Evolutionary conservation across 92 coral and sea anemone genomes (phyloP), one percentile per base, ranked within the genome.

Genomic region (Porites cylindrica): DNA sequence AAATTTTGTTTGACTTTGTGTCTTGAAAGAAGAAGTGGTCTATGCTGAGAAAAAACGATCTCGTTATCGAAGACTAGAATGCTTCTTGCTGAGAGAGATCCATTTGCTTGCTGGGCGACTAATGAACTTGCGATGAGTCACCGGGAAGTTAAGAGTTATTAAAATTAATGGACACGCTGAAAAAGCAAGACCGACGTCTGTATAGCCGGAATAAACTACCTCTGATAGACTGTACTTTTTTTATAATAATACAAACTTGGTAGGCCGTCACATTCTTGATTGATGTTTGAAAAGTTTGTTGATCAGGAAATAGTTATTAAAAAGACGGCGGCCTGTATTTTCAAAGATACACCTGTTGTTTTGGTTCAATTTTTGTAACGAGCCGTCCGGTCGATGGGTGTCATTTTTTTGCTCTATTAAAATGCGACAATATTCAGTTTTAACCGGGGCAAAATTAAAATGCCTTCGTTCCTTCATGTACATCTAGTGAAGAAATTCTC

Each of bases 251-350:
- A 38, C 47, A 38, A 38, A 38, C 47, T 38, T 38, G 7, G 47
- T 38, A 38, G 47, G 47, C 47, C 7, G 47, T 38, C 47, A 38
- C 47, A 38, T 38, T 38, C 47, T 38, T 56, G 61, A 56, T 56
- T 56, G 61, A 56, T 14, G 61, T 56, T 56, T 56, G 4, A 56
- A 10, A 56, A 14, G 66, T 26, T 16, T 16, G 23, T 21, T 2
- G 66, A 19, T n/a, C 66, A 53, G 24, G 29, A 76, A 56, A 56
- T 76, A 51, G 51, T 76, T 43, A 76, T 76, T 20, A 76, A 73
- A 67, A 23, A 23, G 19, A 24, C 65, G 47, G 47, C 47, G 47
- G 47, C 47, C 6, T 0, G 5, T 38, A 76, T n/a, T 73, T 43
- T 1, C 14, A 18, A 0, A 4, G 38, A 56, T 56, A 12, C 61